Evolutionary conservation across 2,113 vertebrate species (phyloP).

Genomic region (Saguinus imperator): DNA sequence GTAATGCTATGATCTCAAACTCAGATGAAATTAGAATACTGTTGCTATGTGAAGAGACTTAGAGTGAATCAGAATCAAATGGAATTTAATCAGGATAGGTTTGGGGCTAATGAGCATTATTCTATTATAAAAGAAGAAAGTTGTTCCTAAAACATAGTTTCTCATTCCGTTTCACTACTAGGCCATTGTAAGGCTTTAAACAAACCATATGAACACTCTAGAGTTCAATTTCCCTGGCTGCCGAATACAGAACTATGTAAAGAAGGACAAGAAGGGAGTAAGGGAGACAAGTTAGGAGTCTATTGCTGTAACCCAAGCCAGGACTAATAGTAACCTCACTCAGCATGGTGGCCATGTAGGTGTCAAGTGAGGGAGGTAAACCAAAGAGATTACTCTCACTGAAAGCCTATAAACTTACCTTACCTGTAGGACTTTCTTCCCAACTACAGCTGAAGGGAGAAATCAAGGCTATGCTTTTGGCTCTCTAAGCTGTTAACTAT

Average conservation of each 20-base stretch:
- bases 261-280: neutral
- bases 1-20: neutral
- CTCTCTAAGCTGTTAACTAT: neutral
- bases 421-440: neutral
- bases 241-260: neutral
- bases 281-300: neutral
- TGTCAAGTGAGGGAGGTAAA: neutral
- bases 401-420: neutral
- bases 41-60: neutral
- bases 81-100: neutral
- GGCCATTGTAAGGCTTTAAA: neutral
- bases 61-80: neutral
- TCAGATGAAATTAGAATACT: neutral
- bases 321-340: neutral
- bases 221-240: neutral
- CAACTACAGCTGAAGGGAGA: neutral
- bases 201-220: neutral
- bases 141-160: neutral
- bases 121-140: neutral
- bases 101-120: neutral
- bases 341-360: neutral
- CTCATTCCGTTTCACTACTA: neutral
- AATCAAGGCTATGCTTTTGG: neutral
- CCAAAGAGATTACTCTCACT: neutral
- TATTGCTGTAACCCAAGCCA: neutral